Base-by-base conservation (phyloP, 2,888 invertebrate species). In the Morinoia aosen region DNA sequence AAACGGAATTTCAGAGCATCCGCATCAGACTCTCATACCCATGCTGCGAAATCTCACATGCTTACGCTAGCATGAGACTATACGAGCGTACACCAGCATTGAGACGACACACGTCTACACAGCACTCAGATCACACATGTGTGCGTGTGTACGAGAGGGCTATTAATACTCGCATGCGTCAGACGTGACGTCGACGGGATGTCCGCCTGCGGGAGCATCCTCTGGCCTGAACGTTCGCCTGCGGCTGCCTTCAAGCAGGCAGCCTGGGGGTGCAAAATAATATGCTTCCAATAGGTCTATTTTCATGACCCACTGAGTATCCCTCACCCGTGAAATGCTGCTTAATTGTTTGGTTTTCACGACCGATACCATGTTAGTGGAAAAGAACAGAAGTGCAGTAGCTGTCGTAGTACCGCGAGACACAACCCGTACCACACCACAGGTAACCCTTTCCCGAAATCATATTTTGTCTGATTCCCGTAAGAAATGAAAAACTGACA, bases 121-220 rank as follows among this genome's bases (percentile, higher is more conserved):
- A 76, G 19, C 25, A 76, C 76, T 76, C 16, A 61, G 19, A 61
- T 61, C 12, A 61, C 33, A 33, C 33, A 33, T 33, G 33, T 76
- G 19, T 76, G 76, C 33, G 76, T 76, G 76, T 33, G 76, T 76
- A 25, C 33, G 25, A 25, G 76, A 76, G 76, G 25, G 76, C 76
- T 76, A 76, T 76, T 76, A 76, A 76, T 76, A 76, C 76, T 76
- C 76, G 19, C 76, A 76, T 76, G 76, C 76, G 76, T 76, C 76
- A 76, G 76, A 76, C 76, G 76, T 76, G 76, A 76, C 76, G 76
- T 76, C 76, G 76, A 76, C 76, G 76, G 76, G 76, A 76, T 76
- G 76, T 76, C 76, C 76, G 76, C 25, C 33, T 76, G 76, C 8
- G 76, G 25, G 76, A 33, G 76, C 76, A 76, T 76, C 76, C 76